phyloP scores from a whole-genome alignment of 2,797 vertebrate genomes.

The Podargus strigoides region DNA sequence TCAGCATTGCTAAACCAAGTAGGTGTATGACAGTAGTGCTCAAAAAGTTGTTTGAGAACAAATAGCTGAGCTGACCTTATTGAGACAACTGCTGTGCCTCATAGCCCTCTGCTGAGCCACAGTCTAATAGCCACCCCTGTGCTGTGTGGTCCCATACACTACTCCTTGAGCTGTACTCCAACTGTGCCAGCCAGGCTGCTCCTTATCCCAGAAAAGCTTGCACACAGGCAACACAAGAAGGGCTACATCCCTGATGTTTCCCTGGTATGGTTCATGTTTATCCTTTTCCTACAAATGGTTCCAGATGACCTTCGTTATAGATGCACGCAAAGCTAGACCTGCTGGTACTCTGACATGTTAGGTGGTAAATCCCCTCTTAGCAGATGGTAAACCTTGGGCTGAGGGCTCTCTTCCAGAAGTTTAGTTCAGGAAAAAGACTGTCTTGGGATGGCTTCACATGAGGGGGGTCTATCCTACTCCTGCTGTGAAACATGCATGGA shows the following conservation, averaged over 20 bases:
- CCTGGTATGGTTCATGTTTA: background rate
- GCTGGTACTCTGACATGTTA: background rate
- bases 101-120: background rate
- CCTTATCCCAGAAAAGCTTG: background rate
- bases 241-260: background rate
- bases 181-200: background rate
- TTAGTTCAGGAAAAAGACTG: background rate
- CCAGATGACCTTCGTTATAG: background rate
- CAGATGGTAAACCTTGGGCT: background rate
- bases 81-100: background rate
- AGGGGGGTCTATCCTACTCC: background rate
- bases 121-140: background rate
- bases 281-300: background rate
- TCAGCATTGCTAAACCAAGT: background rate
- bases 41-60: background rate
- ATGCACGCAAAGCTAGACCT: background rate
- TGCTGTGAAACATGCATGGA: background rate
- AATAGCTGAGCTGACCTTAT: background rate
- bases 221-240: background rate
- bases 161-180: background rate
- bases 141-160: background rate
- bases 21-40: background rate
- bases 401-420: background rate
- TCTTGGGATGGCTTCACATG: background rate
- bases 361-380: background rate